Evolutionary conservation across 2,797 vertebrate genomes (phyloP).

Genomic region (Diplodus sargus): DNA sequence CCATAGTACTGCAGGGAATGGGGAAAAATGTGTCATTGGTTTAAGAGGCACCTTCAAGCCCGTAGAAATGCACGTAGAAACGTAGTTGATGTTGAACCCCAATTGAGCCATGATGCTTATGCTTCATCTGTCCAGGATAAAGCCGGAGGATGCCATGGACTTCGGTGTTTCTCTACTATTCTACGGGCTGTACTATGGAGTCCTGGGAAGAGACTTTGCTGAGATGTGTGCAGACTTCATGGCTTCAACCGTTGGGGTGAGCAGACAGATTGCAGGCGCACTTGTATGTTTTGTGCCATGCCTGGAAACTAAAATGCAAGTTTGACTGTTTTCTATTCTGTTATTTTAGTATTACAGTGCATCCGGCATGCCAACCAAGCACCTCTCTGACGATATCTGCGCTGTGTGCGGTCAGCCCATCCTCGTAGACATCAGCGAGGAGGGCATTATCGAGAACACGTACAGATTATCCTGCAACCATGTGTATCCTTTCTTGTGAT

Average conservation of each 20-base stretch:
- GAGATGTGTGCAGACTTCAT: slow-evolving; percentile 99
- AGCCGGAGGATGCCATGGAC: slow-evolving; percentile 98
- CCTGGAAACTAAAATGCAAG: neutral
- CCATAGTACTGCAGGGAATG: no score
- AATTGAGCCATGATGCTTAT: neutral
- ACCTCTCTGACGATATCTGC: slow-evolving; percentile 96
- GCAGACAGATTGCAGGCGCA: slow-evolving; percentile 25
- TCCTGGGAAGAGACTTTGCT: slow-evolving; percentile 96
- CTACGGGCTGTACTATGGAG: slow-evolving; percentile 97
- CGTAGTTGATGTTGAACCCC: neutral
- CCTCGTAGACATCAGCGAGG: slow-evolving; percentile 96
- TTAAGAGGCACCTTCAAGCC: no score
- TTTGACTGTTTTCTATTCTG: neutral
- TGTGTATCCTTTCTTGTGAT: slow-evolving; percentile 91
- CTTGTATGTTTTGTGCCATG: neutral
- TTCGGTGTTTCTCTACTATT: slow-evolving; percentile 98
- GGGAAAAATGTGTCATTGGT: no score
- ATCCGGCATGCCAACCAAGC: slow-evolving; percentile 97
- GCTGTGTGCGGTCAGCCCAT: slow-evolving; percentile 98
- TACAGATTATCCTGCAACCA: slow-evolving; percentile 98
- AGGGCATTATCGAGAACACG: slow-evolving; percentile 98
- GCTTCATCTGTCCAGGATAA: slow-evolving; percentile 87
- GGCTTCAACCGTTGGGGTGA: slow-evolving; percentile 98
- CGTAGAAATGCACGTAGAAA: no score
- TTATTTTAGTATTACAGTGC: slow-evolving; percentile 93